phyloP scores from a whole-genome alignment of 2,888 invertebrate genomes.

The Epistrophe eligans region DNA sequence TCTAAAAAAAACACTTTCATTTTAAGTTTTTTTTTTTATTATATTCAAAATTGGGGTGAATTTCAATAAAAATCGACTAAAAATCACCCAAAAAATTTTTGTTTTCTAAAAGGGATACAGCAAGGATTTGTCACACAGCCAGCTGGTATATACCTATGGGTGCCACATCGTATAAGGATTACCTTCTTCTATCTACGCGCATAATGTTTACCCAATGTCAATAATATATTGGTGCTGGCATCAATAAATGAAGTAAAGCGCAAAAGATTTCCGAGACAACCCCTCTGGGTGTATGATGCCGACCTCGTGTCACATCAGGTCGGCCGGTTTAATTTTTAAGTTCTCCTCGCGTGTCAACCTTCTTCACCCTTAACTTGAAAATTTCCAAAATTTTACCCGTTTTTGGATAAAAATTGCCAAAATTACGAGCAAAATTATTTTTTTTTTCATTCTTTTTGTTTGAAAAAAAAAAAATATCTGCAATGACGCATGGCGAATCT shows the following conservation, averaged over 20 bases:
- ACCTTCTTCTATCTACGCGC: not conserved
- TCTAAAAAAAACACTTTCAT: slow-evolving; percentile 43
- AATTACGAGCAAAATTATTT: slow-evolving; percentile 55
- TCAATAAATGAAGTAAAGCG: slow-evolving; percentile 9
- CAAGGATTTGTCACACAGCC: slow-evolving; percentile 70
- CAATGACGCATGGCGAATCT: slow-evolving; percentile 75
- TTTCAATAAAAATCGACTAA: slow-evolving; percentile 67
- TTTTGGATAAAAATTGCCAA: slow-evolving; percentile 79
- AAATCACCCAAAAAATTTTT: slow-evolving; percentile 66
- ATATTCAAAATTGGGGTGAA: slow-evolving; percentile 59
- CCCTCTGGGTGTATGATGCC: slow-evolving; percentile 41
- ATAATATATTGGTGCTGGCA: slow-evolving; percentile 22
- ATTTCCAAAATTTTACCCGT: slow-evolving; percentile 70
- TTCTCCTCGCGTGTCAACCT: slow-evolving; percentile 76
- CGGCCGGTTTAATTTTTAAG: slow-evolving; percentile 74
- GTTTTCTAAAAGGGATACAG: slow-evolving; percentile 11
- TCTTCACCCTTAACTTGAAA: slow-evolving; percentile 51
- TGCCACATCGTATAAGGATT: slow-evolving; percentile 56
- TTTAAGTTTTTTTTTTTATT: slow-evolving; percentile 50
- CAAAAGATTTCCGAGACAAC: slow-evolving; percentile 55
- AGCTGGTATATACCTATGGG: slow-evolving; percentile 56
- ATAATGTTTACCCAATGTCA: slow-evolving; percentile 67
- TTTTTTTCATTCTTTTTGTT: slow-evolving; percentile 35
- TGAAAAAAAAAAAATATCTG: slow-evolving; percentile 32
- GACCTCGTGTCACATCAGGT: slow-evolving; percentile 68